Percentiles rank a stretch among this genome's conserved stretches.
Conservation (phyloP, 1,140 invertebrate species). For the Metopolophium dirhodum region DNA sequence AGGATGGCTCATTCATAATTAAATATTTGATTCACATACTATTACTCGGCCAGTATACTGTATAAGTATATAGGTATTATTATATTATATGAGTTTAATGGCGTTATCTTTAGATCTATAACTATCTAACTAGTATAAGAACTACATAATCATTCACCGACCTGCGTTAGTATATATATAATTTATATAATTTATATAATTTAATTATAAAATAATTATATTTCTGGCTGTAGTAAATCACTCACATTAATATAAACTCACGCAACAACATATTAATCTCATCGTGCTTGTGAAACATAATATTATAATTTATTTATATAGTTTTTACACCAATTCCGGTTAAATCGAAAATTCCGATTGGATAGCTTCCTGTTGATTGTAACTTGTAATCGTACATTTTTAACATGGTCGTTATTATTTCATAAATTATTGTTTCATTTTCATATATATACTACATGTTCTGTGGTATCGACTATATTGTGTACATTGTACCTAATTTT, state of each 20-base stretch:
- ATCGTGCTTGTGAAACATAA: too few relatives aligned
- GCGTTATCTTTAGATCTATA: too few relatives aligned
- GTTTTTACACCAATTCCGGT: background rate
- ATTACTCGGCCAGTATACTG: too few relatives aligned
- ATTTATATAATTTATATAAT: background rate
- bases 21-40: too few relatives aligned
- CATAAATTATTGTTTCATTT: background rate
- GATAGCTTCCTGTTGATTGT: background rate
- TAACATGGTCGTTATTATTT: background rate
- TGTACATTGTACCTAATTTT: background rate
- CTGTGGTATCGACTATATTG: background rate
- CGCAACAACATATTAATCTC: background rate
- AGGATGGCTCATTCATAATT: too few relatives aligned
- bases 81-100: too few relatives aligned
- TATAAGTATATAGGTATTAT: too few relatives aligned
- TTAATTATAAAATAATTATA: background rate
- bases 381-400: background rate
- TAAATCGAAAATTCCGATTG: background rate
- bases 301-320: too few relatives aligned
- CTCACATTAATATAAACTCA: background rate
- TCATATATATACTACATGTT: background rate
- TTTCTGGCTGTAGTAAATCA: background rate
- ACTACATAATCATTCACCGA: too few relatives aligned
- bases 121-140: too few relatives aligned
- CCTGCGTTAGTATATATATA: too few relatives aligned